Evolutionary conservation across 2,113 vertebrate species (phyloP), one percentile per base, ranked within the genome.

Genomic region (Indri indri): DNA sequence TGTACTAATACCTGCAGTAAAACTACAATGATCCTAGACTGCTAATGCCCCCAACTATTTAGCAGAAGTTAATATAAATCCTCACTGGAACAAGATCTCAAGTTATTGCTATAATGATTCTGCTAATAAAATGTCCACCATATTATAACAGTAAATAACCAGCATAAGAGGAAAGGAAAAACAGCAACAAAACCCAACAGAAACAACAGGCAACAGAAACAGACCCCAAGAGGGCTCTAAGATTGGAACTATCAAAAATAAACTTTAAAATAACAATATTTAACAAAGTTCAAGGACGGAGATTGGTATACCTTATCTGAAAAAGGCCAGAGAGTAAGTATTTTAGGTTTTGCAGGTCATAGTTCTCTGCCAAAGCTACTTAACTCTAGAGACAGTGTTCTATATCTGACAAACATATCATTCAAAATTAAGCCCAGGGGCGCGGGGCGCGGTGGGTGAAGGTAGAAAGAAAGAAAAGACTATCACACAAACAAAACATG

Each of bases 141-240:
- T 8, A 32, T 52, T 63, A 79, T 63, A 84, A 88, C 84, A 84
- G 61, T 57, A 63, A 76, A 71, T 6, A 90, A 52, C 5, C 71
- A 70, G 17, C 63, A 74, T 25, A 84, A 76, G 18, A 90, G 20
- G 34, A 86, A 59, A 66, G 32, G 11, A 37, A 61, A 93, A 63
- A 59, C 1, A 63, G 18, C 6, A 61, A 84, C 13, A 92, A 47
- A 79, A 65, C 22, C 9, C 17, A 82, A 76, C 3, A 70, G 85
- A 89, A 92, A 92, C 30, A 88, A 83, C 5, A 70, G 59, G 40
- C 25, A 93, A 65, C 54, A 80, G 45, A 90, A 96, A 82, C n/a
- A 90, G 52, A 93, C 34, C 40, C 22, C 34, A 71, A 50, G 11
- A 12, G 23, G 20, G n/a, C 40, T 85, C 16, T 30, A 45, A n/a